Base-by-base conservation (phyloP, 2,113 vertebrate species). In the Pollimyrus isidori region DNA sequence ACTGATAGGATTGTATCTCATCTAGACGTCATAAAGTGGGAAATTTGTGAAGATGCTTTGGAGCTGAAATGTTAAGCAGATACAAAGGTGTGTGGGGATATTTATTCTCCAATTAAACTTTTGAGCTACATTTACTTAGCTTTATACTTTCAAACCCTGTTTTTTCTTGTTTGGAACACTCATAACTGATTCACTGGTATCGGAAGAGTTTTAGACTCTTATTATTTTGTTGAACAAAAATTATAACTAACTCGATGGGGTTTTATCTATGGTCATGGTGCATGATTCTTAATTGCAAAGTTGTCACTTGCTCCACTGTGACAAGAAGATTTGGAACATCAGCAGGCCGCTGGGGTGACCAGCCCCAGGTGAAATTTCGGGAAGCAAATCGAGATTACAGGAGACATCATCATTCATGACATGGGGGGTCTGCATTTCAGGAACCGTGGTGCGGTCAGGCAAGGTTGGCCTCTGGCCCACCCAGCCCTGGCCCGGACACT, bases 211-310 rank as follows among this genome's bases (percentile, higher is more conserved):
- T 80, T 42, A 39, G 35, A 2, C 73, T 39, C 15, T 39, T 39
- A 56, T 87, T 87, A 53, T 87, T 87, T 56, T 19, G 23, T 87
- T 87, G 50, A 86, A 19, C 48, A 49, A 87, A 87, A 87, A 39
- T 26, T 26, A 56, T 56, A 56, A 87, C 50, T 56, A 53, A 10
- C 50, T 35, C 23, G 3, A 45, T 48, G 50, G 1, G 85, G 46
- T 53, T 50, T 87, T 46, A 42, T 35, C 35, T 80, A 5, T 39
- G 15, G 73, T 80, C 73, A 42, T 80, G 73, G 83, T 49, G 83
- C 19, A n/a, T 49, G 19, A 45, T 83, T 45, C 42, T 82, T 45
- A 82, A 42, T 83, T 48, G 19, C 82, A 48, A 21, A 45, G 39
- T 46, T 45, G 82, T 45, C 39, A 45, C 39, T 84, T 45, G 46